These are phyloP conservation scores for Anomalospiza imberbis DNA, from an alignment of 2,797 vertebrate genomes.

Conservation along the genomic window DNA sequence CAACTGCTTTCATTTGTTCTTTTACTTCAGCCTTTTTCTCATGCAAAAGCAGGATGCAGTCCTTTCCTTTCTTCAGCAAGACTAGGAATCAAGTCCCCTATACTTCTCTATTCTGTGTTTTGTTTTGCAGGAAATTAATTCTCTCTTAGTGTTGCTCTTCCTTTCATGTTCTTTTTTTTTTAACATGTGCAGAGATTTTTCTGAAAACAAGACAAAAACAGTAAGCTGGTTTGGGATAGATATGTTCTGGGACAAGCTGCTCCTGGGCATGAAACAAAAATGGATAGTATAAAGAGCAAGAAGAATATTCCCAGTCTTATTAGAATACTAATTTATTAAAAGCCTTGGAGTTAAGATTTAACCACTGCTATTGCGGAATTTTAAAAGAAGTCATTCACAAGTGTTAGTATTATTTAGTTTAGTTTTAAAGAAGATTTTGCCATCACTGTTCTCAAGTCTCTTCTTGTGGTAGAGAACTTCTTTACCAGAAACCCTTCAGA, in stretches of 20 bases:
- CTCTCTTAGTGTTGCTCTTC: not conserved
- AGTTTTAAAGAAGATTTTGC: not conserved
- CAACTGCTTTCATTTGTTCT: not conserved
- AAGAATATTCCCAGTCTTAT: not conserved
- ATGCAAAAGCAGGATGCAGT: not conserved
- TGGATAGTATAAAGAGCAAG: not conserved
- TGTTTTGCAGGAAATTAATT: not conserved
- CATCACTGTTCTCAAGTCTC: not conserved
- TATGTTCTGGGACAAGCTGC: not conserved
- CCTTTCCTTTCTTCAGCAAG: not conserved
- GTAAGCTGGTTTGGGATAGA: not conserved
- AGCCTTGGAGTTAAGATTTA: not conserved
- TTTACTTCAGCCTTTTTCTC: not conserved
- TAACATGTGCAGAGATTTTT: not conserved
- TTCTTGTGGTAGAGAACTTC: not conserved
- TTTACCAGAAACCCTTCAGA: not conserved
- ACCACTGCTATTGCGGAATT: not conserved
- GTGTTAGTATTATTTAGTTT: not conserved
- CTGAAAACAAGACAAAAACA: not conserved
- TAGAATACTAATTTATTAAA: not conserved
- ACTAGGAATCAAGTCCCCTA: not conserved
- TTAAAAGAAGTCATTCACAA: not conserved
- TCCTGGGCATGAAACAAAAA: not conserved
- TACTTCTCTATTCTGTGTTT: not conserved
- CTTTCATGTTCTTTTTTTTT: not conserved